Evolutionary conservation across 2,797 vertebrate genomes (phyloP).

Genomic region (Bradypodion pumilum): DNA sequence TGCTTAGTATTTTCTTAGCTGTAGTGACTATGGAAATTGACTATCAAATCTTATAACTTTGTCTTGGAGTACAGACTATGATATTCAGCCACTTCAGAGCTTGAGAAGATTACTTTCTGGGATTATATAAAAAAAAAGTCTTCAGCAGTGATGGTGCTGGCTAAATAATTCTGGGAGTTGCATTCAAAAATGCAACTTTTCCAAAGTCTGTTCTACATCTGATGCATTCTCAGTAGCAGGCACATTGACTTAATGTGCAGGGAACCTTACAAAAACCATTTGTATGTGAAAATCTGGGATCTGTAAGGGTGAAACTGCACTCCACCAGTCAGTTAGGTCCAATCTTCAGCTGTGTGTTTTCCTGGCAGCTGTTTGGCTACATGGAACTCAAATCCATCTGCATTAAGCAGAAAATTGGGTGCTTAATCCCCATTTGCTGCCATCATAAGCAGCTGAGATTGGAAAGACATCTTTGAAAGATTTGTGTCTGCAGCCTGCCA

Average conservation of each 20-base stretch:
- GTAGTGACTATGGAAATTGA: neutral
- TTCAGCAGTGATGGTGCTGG: no score
- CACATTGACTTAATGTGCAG: neutral
- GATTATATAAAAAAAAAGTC: no score
- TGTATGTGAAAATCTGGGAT: constrained; percentile 4
- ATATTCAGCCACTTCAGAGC: neutral
- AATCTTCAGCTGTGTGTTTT: neutral
- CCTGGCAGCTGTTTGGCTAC: constrained; percentile 19
- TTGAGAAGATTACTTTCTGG: no score
- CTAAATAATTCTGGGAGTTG: no score
- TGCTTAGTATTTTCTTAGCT: neutral
- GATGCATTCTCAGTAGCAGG: neutral
- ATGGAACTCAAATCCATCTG: constrained; percentile 16
- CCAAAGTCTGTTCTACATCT: neutral
- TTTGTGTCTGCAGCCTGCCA: constrained; percentile 22
- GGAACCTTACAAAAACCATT: neutral
- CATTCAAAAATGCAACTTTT: no score
- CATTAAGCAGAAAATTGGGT: constrained; percentile 33
- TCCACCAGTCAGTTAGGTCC: neutral
- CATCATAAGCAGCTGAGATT: constrained; percentile 14
- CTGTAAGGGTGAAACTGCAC: constrained; percentile 6
- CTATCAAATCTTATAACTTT: neutral
- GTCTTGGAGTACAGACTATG: neutral
- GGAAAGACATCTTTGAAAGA: constrained; percentile 26
- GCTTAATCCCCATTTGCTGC: constrained; percentile 25